Evolutionary conservation across 2,888 invertebrate species (phyloP), one percentile per base, ranked within the genome.

Genomic region (Agonopterix alstromeriana): DNA sequence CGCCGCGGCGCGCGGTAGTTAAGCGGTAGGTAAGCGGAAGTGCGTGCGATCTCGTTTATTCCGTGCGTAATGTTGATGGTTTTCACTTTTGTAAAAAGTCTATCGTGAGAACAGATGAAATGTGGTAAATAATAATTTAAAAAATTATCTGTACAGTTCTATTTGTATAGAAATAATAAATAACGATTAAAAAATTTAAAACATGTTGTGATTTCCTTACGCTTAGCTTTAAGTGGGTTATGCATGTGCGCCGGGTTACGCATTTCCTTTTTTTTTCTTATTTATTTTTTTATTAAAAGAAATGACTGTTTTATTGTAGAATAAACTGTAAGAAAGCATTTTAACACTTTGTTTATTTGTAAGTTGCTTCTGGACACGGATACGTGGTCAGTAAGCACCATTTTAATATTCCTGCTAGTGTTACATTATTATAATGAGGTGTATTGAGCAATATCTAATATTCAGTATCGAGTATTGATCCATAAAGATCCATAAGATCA

Each of bases 81-180:
- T 89, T 90, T 86, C 88, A 89, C 89, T 89, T 90, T 89, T 90
- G 89, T 90, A 90, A 89, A 89, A 89, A 89, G 87, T 87, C 83
- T 44, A 87, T 83, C 81, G 80, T 84, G 83, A 79, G 76, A 83
- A 77, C 77, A 70, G 77, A 80, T 83, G 84, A 86, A 75, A 84
- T 81, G 82, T 82, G 82, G 86, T 84, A 82, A 86, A 85, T 83
- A 74, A 76, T 80, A 87, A 89, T 86, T 89, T 86, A 89, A 89
- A 77, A 81, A 84, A 82, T 76, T 84, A 87, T 88, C 88, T 90
- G 90, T 90, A 90, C 90, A 90, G 89, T 89, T 86, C 86, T 90
- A 89, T 90, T 90, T 89, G 90, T 90, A 90, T 90, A 90, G 90
- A 89, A 89, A 86, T 89, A 89, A 89, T 86, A 83, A 89, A 89